These are phyloP conservation scores for Dissostichus mawsoni DNA, from an alignment of 2,113 vertebrate species.

Conservation along the genomic window DNA sequence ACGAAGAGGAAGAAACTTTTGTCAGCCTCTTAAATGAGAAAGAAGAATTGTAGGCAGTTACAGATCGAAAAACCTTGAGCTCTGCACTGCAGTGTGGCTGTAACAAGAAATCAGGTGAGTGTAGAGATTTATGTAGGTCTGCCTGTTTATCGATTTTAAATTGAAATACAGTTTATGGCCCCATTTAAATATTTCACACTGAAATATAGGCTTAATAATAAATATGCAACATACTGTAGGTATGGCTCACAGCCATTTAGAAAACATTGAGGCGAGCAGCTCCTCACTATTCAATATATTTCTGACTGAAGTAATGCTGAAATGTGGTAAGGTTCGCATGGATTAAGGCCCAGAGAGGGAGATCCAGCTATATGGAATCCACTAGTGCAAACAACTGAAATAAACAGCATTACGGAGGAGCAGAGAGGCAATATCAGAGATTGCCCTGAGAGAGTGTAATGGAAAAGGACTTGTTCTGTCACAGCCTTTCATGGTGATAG, in stretches of 20 bases:
- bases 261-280: slow-evolving; percentile 10
- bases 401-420: slow-evolving; percentile 71
- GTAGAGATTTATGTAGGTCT: slow-evolving; percentile 6
- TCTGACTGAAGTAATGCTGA: slow-evolving; percentile 21
- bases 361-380: slow-evolving; percentile 40
- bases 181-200: slow-evolving; percentile 23
- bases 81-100: slow-evolving; percentile 22
- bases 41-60: slow-evolving; percentile 38
- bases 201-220: slow-evolving; percentile 36
- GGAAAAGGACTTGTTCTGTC: slow-evolving; percentile 82
- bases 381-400: slow-evolving; percentile 66
- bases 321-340: slow-evolving; percentile 37
- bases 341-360: slow-evolving; percentile 35
- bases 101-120: slow-evolving; percentile 40
- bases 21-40: slow-evolving; percentile 42
- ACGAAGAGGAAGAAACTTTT: slow-evolving; percentile 34
- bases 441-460: slow-evolving; percentile 74
- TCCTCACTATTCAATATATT: slow-evolving; percentile 31
- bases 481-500: slow-evolving; percentile 81
- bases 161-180: slow-evolving; percentile 51
- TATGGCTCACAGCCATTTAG: not conserved
- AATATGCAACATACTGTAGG: slow-evolving; percentile 12
- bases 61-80: slow-evolving; percentile 34
- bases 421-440: slow-evolving; percentile 74
- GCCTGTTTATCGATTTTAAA: slow-evolving; percentile 53